These are phyloP conservation scores for Piaya cayana DNA, from an alignment of 2,113 vertebrate species.

Conservation along the genomic window DNA sequence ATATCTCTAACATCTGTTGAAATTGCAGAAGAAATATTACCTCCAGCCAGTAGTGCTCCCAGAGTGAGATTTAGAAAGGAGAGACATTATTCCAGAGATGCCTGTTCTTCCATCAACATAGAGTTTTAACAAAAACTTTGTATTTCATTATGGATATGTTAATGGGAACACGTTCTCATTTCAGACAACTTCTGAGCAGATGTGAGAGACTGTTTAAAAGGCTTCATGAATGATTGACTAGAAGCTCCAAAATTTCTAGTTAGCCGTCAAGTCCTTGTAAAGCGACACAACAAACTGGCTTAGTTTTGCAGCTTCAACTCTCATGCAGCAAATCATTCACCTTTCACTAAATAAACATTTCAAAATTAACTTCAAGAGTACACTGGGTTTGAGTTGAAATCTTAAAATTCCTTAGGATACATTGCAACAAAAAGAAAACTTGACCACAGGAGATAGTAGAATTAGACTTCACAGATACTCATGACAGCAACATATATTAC, in stretches of 20 bases:
- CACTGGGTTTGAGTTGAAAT: not conserved
- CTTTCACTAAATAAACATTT: not conserved
- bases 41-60: not conserved
- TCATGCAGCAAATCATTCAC: not conserved
- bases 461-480: not conserved
- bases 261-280: not conserved
- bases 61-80: not conserved
- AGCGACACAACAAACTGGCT: not conserved
- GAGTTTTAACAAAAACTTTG: not conserved
- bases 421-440: not conserved
- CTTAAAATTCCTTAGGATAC: not conserved
- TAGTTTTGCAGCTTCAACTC: not conserved
- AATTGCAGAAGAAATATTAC: not conserved
- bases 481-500: not conserved
- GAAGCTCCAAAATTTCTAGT: not conserved
- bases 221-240: not conserved
- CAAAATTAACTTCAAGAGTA: not conserved
- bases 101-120: not conserved
- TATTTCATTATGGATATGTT: not conserved
- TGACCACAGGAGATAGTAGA: not conserved
- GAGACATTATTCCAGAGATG: not conserved
- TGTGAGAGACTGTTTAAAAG: not conserved
- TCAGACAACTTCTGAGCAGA: not conserved
- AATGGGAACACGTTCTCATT: not conserved
- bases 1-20: not conserved